Evolutionary conservation across 2,797 vertebrate species (phyloP), one percentile per base, ranked within the genome.

Genomic region (Selene dorsalis): DNA sequence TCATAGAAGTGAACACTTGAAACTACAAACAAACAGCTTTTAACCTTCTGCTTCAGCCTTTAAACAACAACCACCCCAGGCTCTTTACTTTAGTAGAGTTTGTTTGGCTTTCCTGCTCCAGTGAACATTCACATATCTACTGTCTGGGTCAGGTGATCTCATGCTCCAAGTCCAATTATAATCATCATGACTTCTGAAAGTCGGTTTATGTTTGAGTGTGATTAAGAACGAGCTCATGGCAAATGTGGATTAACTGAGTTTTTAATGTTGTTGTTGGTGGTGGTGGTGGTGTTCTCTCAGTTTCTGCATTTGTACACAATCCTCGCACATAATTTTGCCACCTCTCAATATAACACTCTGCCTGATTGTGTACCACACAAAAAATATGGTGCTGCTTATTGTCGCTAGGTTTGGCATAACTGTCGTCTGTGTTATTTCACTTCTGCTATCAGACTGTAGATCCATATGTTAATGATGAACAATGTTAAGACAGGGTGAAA

Each of bases 321-420:
- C 78, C 70, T 83, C 87, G 85, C 82, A 55, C 84, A 60, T 82
- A 43, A 50, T 67, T 83, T 68, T 69, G 13, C 47, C 84, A 75
- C 84, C 80, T 87, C 70, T 69, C 32, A 39, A 79, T 66, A 81
- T 83, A 83, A 57, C 75, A 2, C 59, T 13, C 32, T 28, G 63
- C 39, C 43, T 75, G 64, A 68, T 35, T 66, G 48, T 56, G 30
- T 55, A 22, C 52, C 76, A 60, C 67, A 41, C 61, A 57, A n/a
- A 41, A 77, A 74, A 75, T 57, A 72, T 68, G 76, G 47, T 77
- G 72, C 26, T 17, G 45, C 73, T 69, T 65, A 62, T 81, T 88
- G 64, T 73, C 62, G 59, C 64, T 39, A 17, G 58, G 41, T 66
- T 30, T 68, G 30, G 57, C 61, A 48, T 22, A 55, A 53, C 39